Evolutionary conservation across 2,888 invertebrate species (phyloP).

Genomic region (Drosophila neotestacea): DNA sequence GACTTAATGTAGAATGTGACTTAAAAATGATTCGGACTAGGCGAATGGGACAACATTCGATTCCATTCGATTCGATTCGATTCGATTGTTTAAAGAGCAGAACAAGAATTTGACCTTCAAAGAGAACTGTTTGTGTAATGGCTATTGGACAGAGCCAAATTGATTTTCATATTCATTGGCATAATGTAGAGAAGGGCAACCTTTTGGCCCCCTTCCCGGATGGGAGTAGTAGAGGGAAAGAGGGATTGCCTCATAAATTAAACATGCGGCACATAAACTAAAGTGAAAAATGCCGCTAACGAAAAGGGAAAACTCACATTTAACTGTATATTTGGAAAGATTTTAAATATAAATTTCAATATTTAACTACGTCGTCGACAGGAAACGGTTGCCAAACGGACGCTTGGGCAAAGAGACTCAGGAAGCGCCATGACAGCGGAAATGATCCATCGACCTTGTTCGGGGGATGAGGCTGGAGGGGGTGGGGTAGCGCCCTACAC

Average conservation of each 20-base stretch:
- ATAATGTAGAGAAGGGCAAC: constrained; percentile 32
- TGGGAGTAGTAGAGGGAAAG: background rate
- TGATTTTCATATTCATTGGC: constrained; percentile 76
- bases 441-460: constrained; percentile 77
- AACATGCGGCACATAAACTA: constrained; percentile 75
- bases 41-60: constrained; percentile 3
- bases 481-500: background rate
- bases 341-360: constrained; percentile 80
- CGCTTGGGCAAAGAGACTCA: constrained; percentile 53
- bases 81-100: constrained; percentile 43
- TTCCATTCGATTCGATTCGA: constrained; percentile 1
- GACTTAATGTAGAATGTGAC: constrained; percentile 71
- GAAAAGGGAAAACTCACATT: constrained; percentile 51
- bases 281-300: constrained; percentile 60
- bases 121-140: constrained; percentile 7
- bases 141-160: constrained; percentile 42
- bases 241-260: constrained; percentile 68
- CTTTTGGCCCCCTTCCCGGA: constrained; percentile 6
- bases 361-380: constrained; percentile 79
- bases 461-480: constrained; percentile 12
- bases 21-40: constrained; percentile 39
- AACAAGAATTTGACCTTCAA: constrained; percentile 52
- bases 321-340: constrained; percentile 76
- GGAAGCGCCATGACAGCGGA: constrained; percentile 76
- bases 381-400: constrained; percentile 72